Base-by-base conservation (phyloP, 1,140 invertebrate genomes). In the Hermatobates lingyangjiaoensis region DNA sequence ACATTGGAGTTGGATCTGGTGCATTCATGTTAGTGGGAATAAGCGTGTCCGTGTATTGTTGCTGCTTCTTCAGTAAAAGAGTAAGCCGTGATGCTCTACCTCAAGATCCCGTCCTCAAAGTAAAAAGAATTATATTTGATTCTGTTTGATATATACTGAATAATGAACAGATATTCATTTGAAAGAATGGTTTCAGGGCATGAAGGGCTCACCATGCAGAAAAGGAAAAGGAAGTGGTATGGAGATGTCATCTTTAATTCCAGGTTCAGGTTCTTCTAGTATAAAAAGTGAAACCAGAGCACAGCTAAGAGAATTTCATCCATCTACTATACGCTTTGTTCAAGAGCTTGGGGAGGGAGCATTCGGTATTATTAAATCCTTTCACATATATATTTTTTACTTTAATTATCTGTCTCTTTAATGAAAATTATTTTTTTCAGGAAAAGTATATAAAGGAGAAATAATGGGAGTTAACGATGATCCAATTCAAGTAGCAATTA, bases 301-400 rank as follows among this genome's bases (percentile, higher is more conserved):
- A 34, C 14, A 68, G 73, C 54, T 49, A 62, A 74, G 54, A 69
- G 77, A 64, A 76, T 85, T 56, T 77, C 76, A 59, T 73, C 61
- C 73, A 70, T 58, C 68, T 81, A 74, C 55, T 90, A 77, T 68
- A 75, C 73, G 82, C 52, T 94, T 96, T 61, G 70, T 93, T 28
- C 87, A 96, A 65, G 92, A 96, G 66, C 68, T 98, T 1, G 92
- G 92, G 28, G 91, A 97, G 72, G 92, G 92, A 24, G 88, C 90
- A 45, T 98, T 95, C 70, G 93, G 92, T 72, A 75, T 73, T n/a
- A n/a, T n/a, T n/a, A n/a, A n/a, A n/a, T n/a, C n/a, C 63, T 66
- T 52, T 10, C 46, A 26, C 24, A 26, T 28, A 15, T 44, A 26
- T 2, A 28, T 34, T 40, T 4, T 39, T 2, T 39, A 15, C 21